Conservation (phyloP, 2,797 vertebrate genomes). For the Mycteria americana region DNA sequence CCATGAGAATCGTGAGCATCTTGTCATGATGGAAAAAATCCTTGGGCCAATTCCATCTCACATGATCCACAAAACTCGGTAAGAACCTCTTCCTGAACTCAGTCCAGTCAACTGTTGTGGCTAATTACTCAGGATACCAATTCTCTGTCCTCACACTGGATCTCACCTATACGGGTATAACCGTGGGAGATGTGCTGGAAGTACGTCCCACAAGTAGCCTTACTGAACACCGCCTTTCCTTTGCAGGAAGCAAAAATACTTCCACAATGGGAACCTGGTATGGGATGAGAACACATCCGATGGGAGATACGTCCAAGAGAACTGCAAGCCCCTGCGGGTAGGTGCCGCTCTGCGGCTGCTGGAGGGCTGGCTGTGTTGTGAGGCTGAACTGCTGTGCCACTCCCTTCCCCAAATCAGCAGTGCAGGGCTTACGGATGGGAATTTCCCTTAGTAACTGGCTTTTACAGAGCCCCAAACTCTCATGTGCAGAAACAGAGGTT, state of each 20-base stretch:
- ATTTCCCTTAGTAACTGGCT: not conserved
- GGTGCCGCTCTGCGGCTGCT: not conserved
- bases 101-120: not conserved
- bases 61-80: slow-evolving; percentile 81
- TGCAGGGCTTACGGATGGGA: not conserved
- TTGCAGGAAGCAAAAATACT: slow-evolving; percentile 82
- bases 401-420: fast-evolving
- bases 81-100: not conserved
- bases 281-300: slow-evolving; percentile 82
- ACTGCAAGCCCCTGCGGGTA: slow-evolving; percentile 81
- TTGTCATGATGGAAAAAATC: slow-evolving; percentile 85
- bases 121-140: fast-evolving
- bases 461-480: not conserved
- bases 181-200: fast-evolving
- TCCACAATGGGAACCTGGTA: slow-evolving; percentile 79
- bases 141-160: fast-evolving
- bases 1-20: slow-evolving; percentile 80
- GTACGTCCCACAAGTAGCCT: fast-evolving
- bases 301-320: slow-evolving; percentile 80
- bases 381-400: not conserved
- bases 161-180: not conserved
- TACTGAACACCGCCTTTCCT: not conserved
- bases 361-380: not conserved
- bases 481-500: not conserved
- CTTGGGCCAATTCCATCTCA: slow-evolving; percentile 79